A percentile compares a stretch with the other conserved stretches of the same genome.
Conservation (phyloP, 2,888 invertebrate species). For the Rhagonycha fulva region DNA sequence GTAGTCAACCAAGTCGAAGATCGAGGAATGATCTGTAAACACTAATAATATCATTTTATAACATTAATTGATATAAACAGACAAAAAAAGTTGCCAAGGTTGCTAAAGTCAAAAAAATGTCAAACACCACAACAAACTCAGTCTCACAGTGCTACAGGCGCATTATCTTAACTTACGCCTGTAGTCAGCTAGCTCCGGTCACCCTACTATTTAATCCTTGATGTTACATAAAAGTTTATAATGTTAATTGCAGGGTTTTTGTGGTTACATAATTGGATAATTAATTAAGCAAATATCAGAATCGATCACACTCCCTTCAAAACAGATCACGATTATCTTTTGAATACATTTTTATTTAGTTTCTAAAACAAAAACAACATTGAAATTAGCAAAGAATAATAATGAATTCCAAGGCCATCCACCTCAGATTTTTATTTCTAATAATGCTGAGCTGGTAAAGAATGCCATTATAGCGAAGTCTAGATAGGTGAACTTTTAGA, state of each 20-base stretch:
- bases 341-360: background rate
- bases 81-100: no score
- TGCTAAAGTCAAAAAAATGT: no score
- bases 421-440: background rate
- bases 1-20: no score
- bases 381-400: background rate
- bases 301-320: background rate
- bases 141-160: no score
- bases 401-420: background rate
- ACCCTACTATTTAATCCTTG: background rate
- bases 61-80: no score
- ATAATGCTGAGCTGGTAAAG: background rate
- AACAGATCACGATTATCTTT: background rate
- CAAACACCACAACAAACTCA: no score
- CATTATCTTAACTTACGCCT: no score
- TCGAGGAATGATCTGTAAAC: no score
- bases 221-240: background rate
- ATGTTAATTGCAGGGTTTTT: background rate
- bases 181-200: background rate
- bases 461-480: background rate
- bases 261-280: background rate
- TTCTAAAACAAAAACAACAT: background rate
- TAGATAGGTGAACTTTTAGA: background rate
- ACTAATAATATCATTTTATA: no score
- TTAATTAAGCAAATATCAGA: background rate